Evolutionary conservation across 2,888 invertebrate genomes (phyloP).

Genomic region (Eumacrocentrus americanus): DNA sequence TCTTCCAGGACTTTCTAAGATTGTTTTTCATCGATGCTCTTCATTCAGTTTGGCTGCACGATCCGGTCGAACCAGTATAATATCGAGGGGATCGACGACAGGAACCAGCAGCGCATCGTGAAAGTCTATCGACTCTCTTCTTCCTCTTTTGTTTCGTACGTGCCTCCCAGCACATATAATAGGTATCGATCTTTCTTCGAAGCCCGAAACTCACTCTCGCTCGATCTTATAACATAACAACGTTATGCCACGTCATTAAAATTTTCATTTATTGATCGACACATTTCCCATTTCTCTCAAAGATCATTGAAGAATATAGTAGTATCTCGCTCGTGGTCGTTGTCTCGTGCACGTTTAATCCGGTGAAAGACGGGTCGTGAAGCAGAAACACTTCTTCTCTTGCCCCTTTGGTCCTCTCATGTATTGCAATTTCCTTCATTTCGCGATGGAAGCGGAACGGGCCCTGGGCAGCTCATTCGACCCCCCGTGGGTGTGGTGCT

Average conservation of each 20-base stretch:
- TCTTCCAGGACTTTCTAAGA: slow-evolving; percentile 34
- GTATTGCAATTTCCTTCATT: slow-evolving; percentile 18
- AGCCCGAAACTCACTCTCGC: background rate
- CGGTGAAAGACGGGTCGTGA: too few species aligned
- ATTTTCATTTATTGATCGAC: slow-evolving; percentile 1
- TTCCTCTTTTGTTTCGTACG: slow-evolving; percentile 9
- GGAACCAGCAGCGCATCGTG: slow-evolving; percentile 31
- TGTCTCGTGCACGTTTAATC: too few species aligned
- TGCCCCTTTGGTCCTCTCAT: background rate
- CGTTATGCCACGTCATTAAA: background rate
- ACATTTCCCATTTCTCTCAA: too few species aligned
- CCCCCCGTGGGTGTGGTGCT: slow-evolving; percentile 50
- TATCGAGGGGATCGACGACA: slow-evolving; percentile 33
- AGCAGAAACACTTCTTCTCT: background rate
- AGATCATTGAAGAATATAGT: too few species aligned
- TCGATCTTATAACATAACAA: background rate
- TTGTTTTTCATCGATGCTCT: slow-evolving; percentile 41
- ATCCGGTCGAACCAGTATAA: slow-evolving; percentile 48
- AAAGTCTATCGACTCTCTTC: slow-evolving; percentile 42
- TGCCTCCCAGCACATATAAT: slow-evolving; percentile 8
- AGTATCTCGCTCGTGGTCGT: too few species aligned
- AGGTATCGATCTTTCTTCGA: background rate
- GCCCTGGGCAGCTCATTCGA: slow-evolving; percentile 27
- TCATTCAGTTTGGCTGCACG: slow-evolving; percentile 42
- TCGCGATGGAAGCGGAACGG: slow-evolving; percentile 8